Conservation (phyloP, 1,140 invertebrate species). For the Scylla paramamosain region DNA sequence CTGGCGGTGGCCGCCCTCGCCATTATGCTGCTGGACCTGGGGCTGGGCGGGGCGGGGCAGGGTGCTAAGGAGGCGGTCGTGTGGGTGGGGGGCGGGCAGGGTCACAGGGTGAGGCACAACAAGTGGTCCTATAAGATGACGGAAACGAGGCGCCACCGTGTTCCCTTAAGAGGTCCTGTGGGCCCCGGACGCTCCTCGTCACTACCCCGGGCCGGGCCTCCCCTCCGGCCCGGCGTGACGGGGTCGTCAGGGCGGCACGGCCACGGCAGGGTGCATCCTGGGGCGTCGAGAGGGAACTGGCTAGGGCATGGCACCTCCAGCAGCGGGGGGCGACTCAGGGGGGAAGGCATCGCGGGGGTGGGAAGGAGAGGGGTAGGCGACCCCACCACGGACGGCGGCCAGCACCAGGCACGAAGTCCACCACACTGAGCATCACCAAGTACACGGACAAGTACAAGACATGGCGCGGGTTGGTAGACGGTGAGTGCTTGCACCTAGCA, state of each 20-base stretch:
- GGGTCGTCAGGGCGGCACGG: neutral
- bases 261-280: neutral
- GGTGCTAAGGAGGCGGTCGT: neutral
- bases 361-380: slow-evolving; percentile 15
- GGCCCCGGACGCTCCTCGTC: neutral
- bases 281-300: neutral
- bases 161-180: neutral
- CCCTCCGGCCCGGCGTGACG: neutral
- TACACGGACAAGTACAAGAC: slow-evolving; percentile 69
- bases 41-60: neutral
- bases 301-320: neutral
- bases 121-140: slow-evolving; percentile 60
- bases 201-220: neutral
- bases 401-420: slow-evolving; percentile 38
- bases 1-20: neutral
- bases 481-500: slow-evolving; percentile 37
- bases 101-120: slow-evolving; percentile 49
- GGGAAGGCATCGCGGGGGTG: slow-evolving; percentile 28
- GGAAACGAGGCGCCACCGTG: neutral
- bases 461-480: slow-evolving; percentile 65
- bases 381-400: slow-evolving; percentile 42
- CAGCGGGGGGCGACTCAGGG: neutral
- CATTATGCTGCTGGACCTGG: slow-evolving; percentile 35
- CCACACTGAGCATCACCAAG: slow-evolving; percentile 55
- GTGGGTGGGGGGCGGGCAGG: neutral